Percentiles rank a stretch among this genome's conserved stretches.
Conservation (phyloP, 2,888 invertebrate genomes). For the Aromia moschata region DNA sequence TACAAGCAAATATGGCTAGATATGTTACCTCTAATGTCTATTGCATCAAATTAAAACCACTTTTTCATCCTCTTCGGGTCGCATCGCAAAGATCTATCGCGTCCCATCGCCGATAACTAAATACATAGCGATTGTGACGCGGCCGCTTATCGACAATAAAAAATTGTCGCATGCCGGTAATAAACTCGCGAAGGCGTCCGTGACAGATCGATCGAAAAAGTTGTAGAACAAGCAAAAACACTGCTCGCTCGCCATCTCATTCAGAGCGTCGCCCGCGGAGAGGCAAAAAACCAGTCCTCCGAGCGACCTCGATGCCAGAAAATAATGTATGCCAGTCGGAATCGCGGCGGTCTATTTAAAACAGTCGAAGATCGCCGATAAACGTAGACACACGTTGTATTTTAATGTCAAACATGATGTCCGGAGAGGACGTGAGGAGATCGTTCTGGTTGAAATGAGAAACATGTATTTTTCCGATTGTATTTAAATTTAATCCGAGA, state of each 20-base stretch:
- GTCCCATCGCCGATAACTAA: neutral
- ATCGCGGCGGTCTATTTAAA: slow-evolving; percentile 56
- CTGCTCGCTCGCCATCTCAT: slow-evolving; percentile 45
- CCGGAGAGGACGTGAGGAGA: slow-evolving; percentile 30
- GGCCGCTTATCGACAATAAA: slow-evolving; percentile 22
- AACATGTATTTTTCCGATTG: slow-evolving; percentile 54
- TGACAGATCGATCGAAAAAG: slow-evolving; percentile 57
- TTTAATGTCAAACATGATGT: slow-evolving; percentile 51
- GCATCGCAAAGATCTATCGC: neutral
- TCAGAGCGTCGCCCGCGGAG: slow-evolving; percentile 39
- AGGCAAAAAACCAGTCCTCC: slow-evolving; percentile 53
- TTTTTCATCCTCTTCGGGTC: neutral
- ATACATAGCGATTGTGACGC: slow-evolving; percentile 2
- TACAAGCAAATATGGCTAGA: too few relatives aligned
- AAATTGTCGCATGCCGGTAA: slow-evolving; percentile 46
- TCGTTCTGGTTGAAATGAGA: slow-evolving; percentile 48
- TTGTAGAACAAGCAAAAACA: slow-evolving; percentile 57
- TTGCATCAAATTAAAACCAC: neutral
- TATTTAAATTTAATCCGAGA: slow-evolving; percentile 55
- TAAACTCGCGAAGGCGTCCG: slow-evolving; percentile 54
- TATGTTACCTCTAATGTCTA: too few relatives aligned
- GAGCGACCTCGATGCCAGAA: slow-evolving; percentile 55
- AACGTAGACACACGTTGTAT: slow-evolving; percentile 56
- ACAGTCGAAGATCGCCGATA: slow-evolving; percentile 55
- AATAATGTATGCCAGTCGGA: slow-evolving; percentile 56